Base-by-base conservation (phyloP, 2,113 vertebrate genomes). In the Anoura caudifer region DNA sequence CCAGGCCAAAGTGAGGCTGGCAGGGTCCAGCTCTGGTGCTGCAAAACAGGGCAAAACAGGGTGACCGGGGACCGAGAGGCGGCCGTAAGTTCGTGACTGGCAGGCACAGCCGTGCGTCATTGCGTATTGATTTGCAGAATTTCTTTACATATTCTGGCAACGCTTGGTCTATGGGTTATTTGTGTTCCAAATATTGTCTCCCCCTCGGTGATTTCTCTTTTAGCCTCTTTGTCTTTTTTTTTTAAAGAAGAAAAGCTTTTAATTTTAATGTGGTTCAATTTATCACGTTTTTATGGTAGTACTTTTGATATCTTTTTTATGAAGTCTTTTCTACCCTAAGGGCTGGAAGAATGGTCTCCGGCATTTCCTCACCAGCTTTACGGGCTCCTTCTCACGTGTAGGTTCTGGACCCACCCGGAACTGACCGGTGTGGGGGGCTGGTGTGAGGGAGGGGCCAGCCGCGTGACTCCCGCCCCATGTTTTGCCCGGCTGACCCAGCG, bases 171-270 rank as follows among this genome's bases (percentile, higher is more conserved):
- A 67, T 56, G 50, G 52, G 43, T 36, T 92, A 50, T 72, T 84
- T 88, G 72, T 50, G 67, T 79, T 85, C 41, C 59, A 96, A 92
- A 92, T 72, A 52, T 11, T 81, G 67, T 81, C 61, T 90, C 50
- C 11, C 17, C n/a, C 6, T 61, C 45, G 70, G 7, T 72, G 96
- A 95, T 50, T 63, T 47, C 80, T 56, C 70, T 86, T n/a, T 95
- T 61, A 47, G 77, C 16, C 41, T 88, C 54, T 84, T 79, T 24
- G 83, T 83, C 70, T 63, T 70, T 69, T 65, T 63, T 70, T 69
- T 65, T 87, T 61, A 82, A 87, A 73, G 79, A 87, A 54, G 26
- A 77, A 47, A 80, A 90, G 56, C 38, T 79, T 95, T 94, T 86
- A 13, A 77, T 87, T 91, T 94, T 88, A 75, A 89, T 61, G 56